These are phyloP conservation scores for Menura novaehollandiae DNA, from an alignment of 2,113 vertebrate species.

Conservation along the genomic window DNA sequence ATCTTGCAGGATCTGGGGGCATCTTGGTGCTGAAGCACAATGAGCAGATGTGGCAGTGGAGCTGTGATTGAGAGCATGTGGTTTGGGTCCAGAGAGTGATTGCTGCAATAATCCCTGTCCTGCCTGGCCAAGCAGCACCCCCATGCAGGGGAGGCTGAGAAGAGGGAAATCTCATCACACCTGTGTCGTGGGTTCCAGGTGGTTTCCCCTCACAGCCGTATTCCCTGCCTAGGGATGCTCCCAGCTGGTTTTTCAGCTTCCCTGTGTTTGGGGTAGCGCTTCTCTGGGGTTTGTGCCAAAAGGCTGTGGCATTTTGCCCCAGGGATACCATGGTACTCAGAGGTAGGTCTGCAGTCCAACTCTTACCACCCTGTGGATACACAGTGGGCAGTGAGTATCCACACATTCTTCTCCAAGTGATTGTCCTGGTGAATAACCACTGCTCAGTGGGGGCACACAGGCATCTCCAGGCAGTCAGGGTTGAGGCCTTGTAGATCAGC, in stretches of 20 bases:
- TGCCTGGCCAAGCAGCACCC: not conserved
- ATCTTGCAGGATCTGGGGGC: not conserved
- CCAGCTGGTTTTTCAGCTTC: not conserved
- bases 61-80: fast-evolving
- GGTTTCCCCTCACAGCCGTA: fast-evolving
- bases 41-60: not conserved
- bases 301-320: not conserved
- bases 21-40: not conserved
- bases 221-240: not conserved
- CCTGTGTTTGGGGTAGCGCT: not conserved
- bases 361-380: not conserved
- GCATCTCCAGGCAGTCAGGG: not conserved
- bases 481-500: not conserved
- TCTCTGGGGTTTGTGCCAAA: not conserved
- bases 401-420: not conserved
- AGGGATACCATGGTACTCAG: fast-evolving
- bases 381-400: not conserved
- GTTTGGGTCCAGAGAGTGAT: not conserved
- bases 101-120: not conserved
- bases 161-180: not conserved
- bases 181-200: not conserved
- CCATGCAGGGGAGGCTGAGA: not conserved
- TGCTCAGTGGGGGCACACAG: not conserved
- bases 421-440: not conserved
- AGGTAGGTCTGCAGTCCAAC: not conserved